phyloP scores from a whole-genome alignment of 2,113 vertebrate species.

The Vulpes vulpes region DNA sequence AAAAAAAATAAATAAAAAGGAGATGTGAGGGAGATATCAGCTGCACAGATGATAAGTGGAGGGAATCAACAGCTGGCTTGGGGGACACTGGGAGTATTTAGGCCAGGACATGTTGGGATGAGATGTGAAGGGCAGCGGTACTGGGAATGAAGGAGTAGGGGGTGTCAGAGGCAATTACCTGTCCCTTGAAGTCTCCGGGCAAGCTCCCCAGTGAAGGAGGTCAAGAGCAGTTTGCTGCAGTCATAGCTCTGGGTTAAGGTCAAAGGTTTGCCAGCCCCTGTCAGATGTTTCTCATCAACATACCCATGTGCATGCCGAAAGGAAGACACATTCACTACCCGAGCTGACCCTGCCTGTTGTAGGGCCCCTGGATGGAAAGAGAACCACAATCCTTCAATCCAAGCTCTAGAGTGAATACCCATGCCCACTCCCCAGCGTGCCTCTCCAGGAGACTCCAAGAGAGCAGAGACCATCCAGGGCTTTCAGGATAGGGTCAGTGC shows the following conservation, averaged over 20 bases:
- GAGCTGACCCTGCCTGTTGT: constrained; percentile 88
- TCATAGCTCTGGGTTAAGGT: constrained; percentile 72
- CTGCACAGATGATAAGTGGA: neutral
- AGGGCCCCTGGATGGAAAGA: constrained; percentile 86
- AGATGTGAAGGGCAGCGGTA: neutral
- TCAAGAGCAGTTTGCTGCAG: constrained; percentile 93
- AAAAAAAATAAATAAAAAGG: neutral
- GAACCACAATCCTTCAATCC: neutral
- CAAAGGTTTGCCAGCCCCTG: constrained; percentile 79
- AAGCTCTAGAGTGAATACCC: neutral
- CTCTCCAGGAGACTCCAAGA: neutral
- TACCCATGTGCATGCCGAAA: constrained; percentile 85
- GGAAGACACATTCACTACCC: constrained; percentile 91
- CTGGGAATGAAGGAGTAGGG: rapidly evolving
- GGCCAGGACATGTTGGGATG: neutral
- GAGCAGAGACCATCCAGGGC: neutral
- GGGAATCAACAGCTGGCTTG: neutral
- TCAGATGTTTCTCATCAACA: constrained; percentile 87
- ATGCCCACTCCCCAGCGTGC: neutral
- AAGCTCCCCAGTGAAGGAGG: constrained; percentile 91
- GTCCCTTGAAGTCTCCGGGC: constrained; percentile 89
- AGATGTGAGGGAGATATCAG: neutral
- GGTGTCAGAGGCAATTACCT: constrained; percentile 82
- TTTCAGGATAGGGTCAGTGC: neutral
- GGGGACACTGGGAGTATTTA: neutral